These are phyloP conservation scores for Chelonoidis abingdonii DNA, from an alignment of 2,113 vertebrate species.

Conservation along the genomic window DNA sequence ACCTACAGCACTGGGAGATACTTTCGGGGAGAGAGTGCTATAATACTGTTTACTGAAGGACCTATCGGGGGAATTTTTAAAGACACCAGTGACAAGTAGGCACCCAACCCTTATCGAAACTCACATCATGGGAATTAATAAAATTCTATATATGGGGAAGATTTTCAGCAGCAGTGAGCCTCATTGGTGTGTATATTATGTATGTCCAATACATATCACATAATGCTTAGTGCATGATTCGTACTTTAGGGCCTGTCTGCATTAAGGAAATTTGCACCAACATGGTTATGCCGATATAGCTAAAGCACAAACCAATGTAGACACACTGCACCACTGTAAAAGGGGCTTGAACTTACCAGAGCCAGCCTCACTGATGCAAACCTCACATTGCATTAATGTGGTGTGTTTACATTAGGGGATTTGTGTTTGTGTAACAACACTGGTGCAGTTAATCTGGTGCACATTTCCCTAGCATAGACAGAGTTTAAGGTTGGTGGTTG, in stretches of 20 bases:
- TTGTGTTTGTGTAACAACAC: too few relatives aligned
- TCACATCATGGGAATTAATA: neutral
- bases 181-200: neutral
- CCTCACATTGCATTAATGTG: neutral
- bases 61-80: too few relatives aligned
- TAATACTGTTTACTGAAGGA: neutral
- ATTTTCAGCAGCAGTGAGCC: neutral
- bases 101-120: neutral
- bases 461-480: neutral
- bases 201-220: neutral
- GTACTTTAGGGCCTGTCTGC: neutral
- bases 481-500: neutral
- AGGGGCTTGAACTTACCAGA: neutral
- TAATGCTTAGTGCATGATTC: neutral
- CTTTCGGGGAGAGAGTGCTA: neutral
- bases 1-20: neutral
- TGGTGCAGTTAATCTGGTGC: neutral
- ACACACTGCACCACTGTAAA: neutral
- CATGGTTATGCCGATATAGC: neutral
- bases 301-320: neutral
- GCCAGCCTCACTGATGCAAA: neutral
- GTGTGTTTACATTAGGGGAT: neutral
- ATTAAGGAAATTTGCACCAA: neutral
- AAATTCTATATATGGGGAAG: too few relatives aligned
- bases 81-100: neutral